These are phyloP conservation scores for Pitangus sulphuratus DNA, from an alignment of 2,797 vertebrate species.

Conservation along the genomic window DNA sequence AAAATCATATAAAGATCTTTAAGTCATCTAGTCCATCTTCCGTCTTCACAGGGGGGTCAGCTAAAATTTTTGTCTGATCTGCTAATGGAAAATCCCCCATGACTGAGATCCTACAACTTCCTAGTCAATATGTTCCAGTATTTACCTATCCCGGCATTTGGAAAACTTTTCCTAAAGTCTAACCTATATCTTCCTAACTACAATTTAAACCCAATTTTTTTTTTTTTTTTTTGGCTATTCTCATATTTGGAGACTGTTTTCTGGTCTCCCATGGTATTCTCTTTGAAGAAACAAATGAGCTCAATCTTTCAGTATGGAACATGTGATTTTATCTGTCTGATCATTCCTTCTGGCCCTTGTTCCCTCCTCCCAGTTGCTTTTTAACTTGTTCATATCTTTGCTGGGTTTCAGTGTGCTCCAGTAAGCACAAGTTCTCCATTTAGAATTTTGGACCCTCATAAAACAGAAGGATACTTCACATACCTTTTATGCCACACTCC, in stretches of 20 bases:
- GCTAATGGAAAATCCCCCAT: neutral
- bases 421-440: neutral
- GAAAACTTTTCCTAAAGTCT: neutral
- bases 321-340: neutral
- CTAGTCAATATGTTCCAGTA: neutral
- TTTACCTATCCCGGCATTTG: neutral
- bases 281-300: neutral
- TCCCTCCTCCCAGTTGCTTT: neutral
- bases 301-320: neutral
- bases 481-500: neutral
- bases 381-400: neutral
- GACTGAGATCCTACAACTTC: neutral
- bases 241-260: neutral
- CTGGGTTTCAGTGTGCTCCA: neutral
- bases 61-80: neutral
- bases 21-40: neutral
- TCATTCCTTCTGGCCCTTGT: accelerated
- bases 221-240: neutral
- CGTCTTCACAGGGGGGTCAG: neutral
- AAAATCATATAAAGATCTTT: neutral
- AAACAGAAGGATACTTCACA: neutral
- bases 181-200: neutral
- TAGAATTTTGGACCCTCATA: accelerated
- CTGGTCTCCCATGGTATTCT: neutral
- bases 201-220: neutral